These are phyloP conservation scores for Cephus rjabovi DNA, from an alignment of 2,888 invertebrate genomes.

Conservation along the genomic window DNA sequence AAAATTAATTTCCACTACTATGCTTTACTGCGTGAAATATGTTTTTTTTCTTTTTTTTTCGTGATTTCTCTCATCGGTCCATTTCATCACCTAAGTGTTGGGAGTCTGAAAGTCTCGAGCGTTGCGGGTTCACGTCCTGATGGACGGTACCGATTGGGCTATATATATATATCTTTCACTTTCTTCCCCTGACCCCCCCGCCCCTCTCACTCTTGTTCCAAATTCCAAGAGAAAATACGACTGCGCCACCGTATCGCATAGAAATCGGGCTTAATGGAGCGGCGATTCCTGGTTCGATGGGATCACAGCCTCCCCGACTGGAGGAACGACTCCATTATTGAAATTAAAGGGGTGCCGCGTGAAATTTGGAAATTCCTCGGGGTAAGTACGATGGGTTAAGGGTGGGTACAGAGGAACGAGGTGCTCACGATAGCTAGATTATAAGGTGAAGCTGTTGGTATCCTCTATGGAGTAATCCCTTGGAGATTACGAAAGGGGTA, in stretches of 20 bases:
- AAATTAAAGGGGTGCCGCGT: background rate
- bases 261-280: background rate
- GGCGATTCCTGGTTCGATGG: background rate
- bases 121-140: background rate
- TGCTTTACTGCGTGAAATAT: too few relatives aligned
- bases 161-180: background rate
- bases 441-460: background rate
- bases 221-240: background rate
- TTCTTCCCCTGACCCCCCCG: background rate
- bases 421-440: background rate
- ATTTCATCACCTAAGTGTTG: background rate
- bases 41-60: too few relatives aligned
- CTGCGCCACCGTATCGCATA: background rate
- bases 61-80: background rate
- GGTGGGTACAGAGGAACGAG: background rate
- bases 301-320: background rate
- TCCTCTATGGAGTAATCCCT: background rate
- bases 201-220: background rate
- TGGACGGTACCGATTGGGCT: background rate
- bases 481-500: background rate
- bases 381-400: background rate
- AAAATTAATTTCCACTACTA: too few relatives aligned
- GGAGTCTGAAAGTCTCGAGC: background rate
- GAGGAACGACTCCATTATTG: background rate
- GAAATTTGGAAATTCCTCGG: background rate